Evolutionary conservation across 2,113 vertebrate genomes (phyloP).

Genomic region (Muntiacus reevesi): DNA sequence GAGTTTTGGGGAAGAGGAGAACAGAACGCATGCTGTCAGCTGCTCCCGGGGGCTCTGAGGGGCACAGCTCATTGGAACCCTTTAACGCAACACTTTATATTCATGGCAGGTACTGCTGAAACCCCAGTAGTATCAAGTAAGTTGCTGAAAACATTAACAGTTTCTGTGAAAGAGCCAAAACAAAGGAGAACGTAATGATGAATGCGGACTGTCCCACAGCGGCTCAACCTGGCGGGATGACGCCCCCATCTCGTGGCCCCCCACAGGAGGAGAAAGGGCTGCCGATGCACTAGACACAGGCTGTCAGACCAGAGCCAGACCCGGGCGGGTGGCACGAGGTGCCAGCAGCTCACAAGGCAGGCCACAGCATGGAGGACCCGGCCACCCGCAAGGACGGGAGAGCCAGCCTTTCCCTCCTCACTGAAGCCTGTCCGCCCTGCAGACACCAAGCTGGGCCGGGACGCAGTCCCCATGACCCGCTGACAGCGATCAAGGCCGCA

Average conservation of each 20-base stretch:
- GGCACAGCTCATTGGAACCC: too few relatives aligned
- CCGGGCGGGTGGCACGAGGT: background rate
- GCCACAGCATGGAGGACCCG: too few relatives aligned
- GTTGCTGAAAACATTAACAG: background rate
- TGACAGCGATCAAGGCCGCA: background rate
- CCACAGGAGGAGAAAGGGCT: background rate
- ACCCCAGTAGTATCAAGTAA: background rate
- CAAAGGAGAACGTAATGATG: background rate
- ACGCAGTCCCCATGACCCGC: background rate
- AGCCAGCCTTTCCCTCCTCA: background rate
- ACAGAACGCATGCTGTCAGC: background rate
- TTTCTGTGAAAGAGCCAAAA: background rate
- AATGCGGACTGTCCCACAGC: too few relatives aligned
- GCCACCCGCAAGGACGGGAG: background rate
- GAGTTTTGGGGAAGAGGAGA: background rate
- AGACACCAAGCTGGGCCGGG: too few relatives aligned
- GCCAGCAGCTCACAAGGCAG: too few relatives aligned
- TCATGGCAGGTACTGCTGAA: background rate
- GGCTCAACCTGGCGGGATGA: background rate
- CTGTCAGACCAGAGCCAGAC: background rate
- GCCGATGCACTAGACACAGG: fast-evolving
- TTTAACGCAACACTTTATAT: background rate
- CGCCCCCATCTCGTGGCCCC: background rate
- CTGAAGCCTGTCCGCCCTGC: background rate
- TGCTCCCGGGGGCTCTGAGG: fast-evolving